Conservation (phyloP, 2,113 vertebrate species). For the Nyctibius bracteatus region DNA sequence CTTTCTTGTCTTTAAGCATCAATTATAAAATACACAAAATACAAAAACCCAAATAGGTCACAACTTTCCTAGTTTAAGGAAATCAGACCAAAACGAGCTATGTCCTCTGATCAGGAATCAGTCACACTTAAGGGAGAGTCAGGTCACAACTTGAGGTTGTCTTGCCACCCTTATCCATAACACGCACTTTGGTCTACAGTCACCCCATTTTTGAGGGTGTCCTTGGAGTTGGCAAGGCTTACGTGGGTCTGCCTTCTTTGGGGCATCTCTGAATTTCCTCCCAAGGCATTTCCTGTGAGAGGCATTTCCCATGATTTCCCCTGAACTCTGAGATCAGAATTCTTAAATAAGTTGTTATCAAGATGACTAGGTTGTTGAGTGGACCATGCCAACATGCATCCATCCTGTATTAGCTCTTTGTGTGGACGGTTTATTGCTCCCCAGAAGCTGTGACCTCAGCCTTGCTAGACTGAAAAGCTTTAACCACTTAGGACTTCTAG, state of each 20-base stretch:
- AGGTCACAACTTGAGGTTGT: neutral
- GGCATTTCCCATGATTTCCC: neutral
- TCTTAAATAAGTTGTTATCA: neutral
- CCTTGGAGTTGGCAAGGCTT: neutral
- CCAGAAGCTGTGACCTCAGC: neutral
- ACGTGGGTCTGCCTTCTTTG: neutral
- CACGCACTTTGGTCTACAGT: fast-evolving
- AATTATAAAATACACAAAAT: neutral
- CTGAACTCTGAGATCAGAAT: neutral
- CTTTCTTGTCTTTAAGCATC: neutral
- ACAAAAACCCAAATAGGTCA: neutral
- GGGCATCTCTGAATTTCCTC: neutral
- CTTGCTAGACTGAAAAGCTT: neutral
- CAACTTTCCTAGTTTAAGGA: neutral
- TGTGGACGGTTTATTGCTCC: neutral
- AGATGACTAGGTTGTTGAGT: neutral
- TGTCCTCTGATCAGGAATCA: neutral
- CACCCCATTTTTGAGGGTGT: neutral
- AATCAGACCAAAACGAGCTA: neutral
- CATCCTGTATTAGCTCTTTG: fast-evolving
- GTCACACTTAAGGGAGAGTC: neutral
- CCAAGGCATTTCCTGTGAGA: neutral
- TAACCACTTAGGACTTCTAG: neutral
- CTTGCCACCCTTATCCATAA: neutral
- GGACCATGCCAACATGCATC: neutral